Percentiles rank a stretch among this genome's conserved stretches.
Evolutionary conservation across 1,140 invertebrate genomes (phyloP).

Genomic region (Pseudomyrmex flavicornis): DNA sequence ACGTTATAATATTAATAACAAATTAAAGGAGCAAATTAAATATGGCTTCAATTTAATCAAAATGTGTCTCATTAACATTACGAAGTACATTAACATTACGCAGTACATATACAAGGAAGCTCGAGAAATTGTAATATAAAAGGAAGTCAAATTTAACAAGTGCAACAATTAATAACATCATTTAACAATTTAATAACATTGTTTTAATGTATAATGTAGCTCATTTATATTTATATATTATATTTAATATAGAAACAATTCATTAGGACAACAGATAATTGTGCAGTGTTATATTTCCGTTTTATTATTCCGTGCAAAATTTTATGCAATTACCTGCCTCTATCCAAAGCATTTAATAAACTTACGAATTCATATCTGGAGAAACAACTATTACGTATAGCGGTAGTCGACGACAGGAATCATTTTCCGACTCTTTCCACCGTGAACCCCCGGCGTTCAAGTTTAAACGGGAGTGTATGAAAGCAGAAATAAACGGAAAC

Average conservation of each 20-base stretch:
- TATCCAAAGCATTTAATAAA: neutral
- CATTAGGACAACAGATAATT: no score
- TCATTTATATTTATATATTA: no score
- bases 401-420: constrained; percentile 23
- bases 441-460: constrained; percentile 23
- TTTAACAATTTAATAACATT: no score
- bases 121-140: neutral
- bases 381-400: constrained; percentile 30
- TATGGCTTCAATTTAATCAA: neutral
- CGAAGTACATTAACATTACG: no score
- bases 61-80: neutral
- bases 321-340: neutral
- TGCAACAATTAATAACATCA: no score
- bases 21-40: neutral
- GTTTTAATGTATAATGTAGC: no score
- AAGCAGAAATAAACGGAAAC: constrained; percentile 52
- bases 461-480: constrained; percentile 34
- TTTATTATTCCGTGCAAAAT: neutral
- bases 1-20: neutral
- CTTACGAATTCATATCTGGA: constrained; percentile 21
- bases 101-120: no score
- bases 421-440: constrained; percentile 6
- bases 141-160: neutral
- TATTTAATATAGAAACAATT: no score
- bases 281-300: neutral